These are phyloP conservation scores for Rhorus exstirpatorius DNA, from an alignment of 2,888 invertebrate genomes.

Conservation along the genomic window DNA sequence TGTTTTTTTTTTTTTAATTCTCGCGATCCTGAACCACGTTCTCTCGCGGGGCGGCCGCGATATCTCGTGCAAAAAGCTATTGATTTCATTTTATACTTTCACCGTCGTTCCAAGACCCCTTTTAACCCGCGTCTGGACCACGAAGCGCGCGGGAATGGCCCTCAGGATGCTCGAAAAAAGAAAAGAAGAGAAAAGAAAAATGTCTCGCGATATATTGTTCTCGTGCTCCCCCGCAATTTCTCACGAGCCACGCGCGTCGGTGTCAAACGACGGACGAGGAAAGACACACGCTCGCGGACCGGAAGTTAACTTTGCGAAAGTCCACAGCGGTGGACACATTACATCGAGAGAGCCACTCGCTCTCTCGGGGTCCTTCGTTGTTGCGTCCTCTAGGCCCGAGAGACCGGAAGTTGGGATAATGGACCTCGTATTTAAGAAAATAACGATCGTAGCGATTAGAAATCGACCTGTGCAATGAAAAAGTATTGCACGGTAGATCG, in stretches of 20 bases:
- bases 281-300: too few species aligned
- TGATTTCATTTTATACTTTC: conserved; percentile 68
- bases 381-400: too few species aligned
- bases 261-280: too few species aligned
- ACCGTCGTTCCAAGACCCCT: conserved; percentile 49
- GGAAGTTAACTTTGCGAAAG: too few species aligned
- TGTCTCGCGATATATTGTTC: too few species aligned
- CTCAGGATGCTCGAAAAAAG: too few species aligned
- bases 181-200: conserved; percentile 16
- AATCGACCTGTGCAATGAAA: conserved; percentile 12
- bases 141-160: background rate
- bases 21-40: conserved; percentile 15
- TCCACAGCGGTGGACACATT: too few species aligned
- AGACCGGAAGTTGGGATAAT: conserved; percentile 5
- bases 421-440: background rate
- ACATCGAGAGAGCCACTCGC: too few species aligned
- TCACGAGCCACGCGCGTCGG: conserved; percentile 8
- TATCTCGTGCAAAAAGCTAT: conserved; percentile 52
- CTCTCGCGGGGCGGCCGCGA: conserved; percentile 28
- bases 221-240: conserved; percentile 13
- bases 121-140: conserved; percentile 24
- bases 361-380: too few species aligned
- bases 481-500: too few species aligned
- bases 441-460: conserved; percentile 15
- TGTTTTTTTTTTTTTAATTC: conserved; percentile 7